phyloP scores from a whole-genome alignment of 1,140 invertebrate species.

The Calycopis cecrops region DNA sequence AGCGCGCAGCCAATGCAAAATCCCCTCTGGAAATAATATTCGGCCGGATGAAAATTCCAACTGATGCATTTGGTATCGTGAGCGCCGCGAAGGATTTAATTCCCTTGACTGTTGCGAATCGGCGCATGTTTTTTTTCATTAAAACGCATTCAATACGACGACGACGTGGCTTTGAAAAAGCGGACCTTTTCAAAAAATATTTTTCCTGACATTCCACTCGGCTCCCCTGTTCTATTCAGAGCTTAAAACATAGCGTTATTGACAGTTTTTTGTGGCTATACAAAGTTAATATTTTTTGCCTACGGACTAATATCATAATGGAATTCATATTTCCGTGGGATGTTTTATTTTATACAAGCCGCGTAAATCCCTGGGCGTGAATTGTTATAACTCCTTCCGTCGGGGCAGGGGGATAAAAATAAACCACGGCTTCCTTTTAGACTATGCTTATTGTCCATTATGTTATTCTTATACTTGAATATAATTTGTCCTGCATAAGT shows the following conservation, averaged over 20 bases:
- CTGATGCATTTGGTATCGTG: conserved; percentile 62
- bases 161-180: conserved; percentile 70
- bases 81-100: conserved; percentile 63
- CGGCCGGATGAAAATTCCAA: conserved; percentile 63
- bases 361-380: no score
- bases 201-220: conserved; percentile 61
- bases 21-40: conserved; percentile 59
- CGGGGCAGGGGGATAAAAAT: no score
- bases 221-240: conserved; percentile 53
- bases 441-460: no score
- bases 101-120: conserved; percentile 72
- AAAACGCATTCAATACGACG: conserved; percentile 73
- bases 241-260: conserved; percentile 56
- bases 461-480: no score
- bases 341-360: neutral
- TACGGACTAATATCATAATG: conserved; percentile 19
- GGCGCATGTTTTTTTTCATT: conserved; percentile 73
- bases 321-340: conserved; percentile 11
- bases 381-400: no score
- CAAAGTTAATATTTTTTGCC: conserved; percentile 17
- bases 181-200: conserved; percentile 67
- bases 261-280: conserved; percentile 36
- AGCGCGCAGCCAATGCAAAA: conserved; percentile 41
- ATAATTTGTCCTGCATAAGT: no score
- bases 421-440: no score